A percentile compares a stretch with the other conserved stretches of the same genome.
phyloP scores from a whole-genome alignment of 2,113 vertebrate genomes.

The Eulemur rufifrons region DNA sequence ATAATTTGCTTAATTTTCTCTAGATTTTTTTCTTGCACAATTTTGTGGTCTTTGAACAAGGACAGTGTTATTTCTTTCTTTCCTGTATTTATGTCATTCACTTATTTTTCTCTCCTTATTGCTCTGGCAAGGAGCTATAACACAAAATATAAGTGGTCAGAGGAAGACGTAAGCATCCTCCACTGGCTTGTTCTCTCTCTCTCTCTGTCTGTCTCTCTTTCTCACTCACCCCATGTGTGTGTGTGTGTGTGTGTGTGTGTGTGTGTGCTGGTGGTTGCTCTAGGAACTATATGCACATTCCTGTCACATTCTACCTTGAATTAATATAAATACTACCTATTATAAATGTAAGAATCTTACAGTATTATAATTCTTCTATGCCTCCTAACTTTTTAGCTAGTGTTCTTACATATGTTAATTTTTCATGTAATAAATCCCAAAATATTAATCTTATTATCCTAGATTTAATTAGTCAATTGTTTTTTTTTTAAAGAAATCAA shows the following conservation, averaged over 20 bases:
- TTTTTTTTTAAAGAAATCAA: background rate
- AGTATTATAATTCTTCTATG: background rate
- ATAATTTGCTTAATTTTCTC: background rate
- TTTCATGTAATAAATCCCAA: background rate
- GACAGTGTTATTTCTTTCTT: background rate
- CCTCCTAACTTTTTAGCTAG: background rate
- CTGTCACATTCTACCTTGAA: background rate
- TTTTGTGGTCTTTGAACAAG: background rate
- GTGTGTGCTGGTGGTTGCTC: background rate
- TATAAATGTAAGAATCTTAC: background rate
- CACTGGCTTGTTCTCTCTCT: background rate
- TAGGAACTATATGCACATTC: background rate
- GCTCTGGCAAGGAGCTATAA: background rate
- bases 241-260: background rate
- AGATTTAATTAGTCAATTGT: background rate
- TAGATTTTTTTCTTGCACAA: background rate
- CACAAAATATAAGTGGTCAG: background rate
- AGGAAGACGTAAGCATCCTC: background rate
- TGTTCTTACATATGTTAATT: background rate
- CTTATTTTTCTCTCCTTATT: background rate
- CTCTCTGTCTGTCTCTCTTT: background rate
- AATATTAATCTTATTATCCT: background rate
- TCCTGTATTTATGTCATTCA: background rate
- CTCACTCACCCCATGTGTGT: rapidly evolving
- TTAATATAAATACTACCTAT: background rate